phyloP scores from a whole-genome alignment of 2,888 invertebrate genomes.

The Apamea anceps region DNA sequence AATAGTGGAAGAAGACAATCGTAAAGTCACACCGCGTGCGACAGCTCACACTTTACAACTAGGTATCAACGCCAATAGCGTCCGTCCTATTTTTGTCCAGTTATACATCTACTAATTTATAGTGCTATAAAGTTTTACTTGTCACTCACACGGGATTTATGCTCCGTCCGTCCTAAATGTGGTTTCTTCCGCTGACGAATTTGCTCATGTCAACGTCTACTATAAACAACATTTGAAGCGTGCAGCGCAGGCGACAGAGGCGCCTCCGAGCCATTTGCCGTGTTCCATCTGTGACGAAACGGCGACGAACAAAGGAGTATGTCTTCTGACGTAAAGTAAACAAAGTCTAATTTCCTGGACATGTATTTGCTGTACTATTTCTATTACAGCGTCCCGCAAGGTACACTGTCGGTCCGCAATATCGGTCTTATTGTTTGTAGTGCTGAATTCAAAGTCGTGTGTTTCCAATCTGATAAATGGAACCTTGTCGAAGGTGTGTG shows the following conservation, averaged over 20 bases:
- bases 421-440: slow-evolving; percentile 57
- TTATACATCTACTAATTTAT: slow-evolving; percentile 87
- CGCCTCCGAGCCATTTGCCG: slow-evolving; percentile 81
- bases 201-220: slow-evolving; percentile 87
- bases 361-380: slow-evolving; percentile 74
- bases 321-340: slow-evolving; percentile 85
- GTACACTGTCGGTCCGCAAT: slow-evolving; percentile 47
- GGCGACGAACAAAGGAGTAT: slow-evolving; percentile 83
- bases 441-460: slow-evolving; percentile 64
- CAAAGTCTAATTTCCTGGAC: slow-evolving; percentile 88
- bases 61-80: slow-evolving; percentile 83
- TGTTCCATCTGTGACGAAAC: slow-evolving; percentile 82
- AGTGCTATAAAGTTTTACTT: slow-evolving; percentile 88
- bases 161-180: slow-evolving; percentile 86
- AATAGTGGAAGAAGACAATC: slow-evolving; percentile 72
- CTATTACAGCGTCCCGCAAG: slow-evolving; percentile 45
- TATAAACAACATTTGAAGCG: slow-evolving; percentile 75
- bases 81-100: slow-evolving; percentile 83
- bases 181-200: slow-evolving; percentile 89
- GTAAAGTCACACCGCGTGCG: slow-evolving; percentile 81
- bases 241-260: slow-evolving; percentile 81
- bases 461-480: slow-evolving; percentile 63
- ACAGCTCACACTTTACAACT: slow-evolving; percentile 85
- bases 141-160: slow-evolving; percentile 89
- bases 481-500: slow-evolving; percentile 71